Evolutionary conservation across 2,888 invertebrate genomes (phyloP).

Genomic region (Orchestes rusci): DNA sequence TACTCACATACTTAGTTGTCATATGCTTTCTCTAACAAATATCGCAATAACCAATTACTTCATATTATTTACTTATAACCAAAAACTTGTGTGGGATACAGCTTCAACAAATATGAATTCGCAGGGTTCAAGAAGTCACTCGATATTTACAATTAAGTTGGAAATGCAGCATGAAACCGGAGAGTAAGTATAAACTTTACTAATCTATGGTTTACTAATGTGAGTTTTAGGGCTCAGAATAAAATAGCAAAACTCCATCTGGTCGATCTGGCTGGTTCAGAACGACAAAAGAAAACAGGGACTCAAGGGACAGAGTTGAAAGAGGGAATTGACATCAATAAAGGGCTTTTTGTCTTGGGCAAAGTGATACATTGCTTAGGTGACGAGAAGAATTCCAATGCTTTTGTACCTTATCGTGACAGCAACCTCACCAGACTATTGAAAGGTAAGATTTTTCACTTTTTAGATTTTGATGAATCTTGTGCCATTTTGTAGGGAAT

Average conservation of each 20-base stretch:
- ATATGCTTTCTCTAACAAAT: too few species aligned
- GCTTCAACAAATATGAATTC: constrained; percentile 90
- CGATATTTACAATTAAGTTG: constrained; percentile 75
- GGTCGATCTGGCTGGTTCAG: constrained; percentile 89
- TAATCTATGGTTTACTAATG: constrained; percentile 5
- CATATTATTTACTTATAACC: too few species aligned
- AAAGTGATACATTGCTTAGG: constrained; percentile 92
- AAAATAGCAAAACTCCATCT: constrained; percentile 82
- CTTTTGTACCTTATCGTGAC: constrained; percentile 75
- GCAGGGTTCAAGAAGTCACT: constrained; percentile 83
- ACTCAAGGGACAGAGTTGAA: constrained; percentile 82
- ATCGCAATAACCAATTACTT: too few species aligned
- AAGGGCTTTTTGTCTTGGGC: constrained; percentile 82
- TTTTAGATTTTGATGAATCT: too few species aligned
- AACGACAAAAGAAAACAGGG: constrained; percentile 82
- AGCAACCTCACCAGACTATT: constrained; percentile 90
- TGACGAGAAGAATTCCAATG: constrained; percentile 51
- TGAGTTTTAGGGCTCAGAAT: constrained; percentile 41
- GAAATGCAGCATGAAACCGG: constrained; percentile 52
- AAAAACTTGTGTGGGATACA: too few species aligned
- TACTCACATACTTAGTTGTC: too few species aligned
- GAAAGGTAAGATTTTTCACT: too few species aligned
- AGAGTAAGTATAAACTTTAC: constrained; percentile 24
- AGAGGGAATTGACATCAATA: constrained; percentile 89
- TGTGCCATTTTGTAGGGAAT: too few species aligned